Base-by-base conservation (phyloP, 2,888 invertebrate species). In the Epirrhoe alternata region DNA sequence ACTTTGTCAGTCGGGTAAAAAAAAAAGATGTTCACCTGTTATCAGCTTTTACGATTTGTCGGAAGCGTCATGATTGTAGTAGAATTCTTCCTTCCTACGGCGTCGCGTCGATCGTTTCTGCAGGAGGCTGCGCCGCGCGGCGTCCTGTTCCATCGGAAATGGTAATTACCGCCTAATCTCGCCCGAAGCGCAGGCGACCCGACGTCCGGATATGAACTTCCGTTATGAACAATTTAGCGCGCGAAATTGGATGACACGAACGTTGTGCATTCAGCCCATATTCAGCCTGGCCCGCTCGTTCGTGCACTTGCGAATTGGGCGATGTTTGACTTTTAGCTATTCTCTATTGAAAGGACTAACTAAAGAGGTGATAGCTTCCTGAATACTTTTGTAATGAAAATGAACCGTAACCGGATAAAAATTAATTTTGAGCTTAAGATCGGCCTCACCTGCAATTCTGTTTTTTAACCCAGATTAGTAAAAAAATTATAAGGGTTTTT, bases 211-310 rank as follows among this genome's bases (percentile, higher is more conserved):
- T 96, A 96, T 96, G 96, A 96, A 96, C 95, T 96, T 96, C 96
- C 96, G 96, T 96, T 96, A 95, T 95, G 96, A 96, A 96, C 96
- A 96, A 96, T 96, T 96, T 96, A 94, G 94, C 93, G 88, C 89
- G 92, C 94, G 94, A 94, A 94, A 95, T 94, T 94, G 94, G 94
- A 94, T 94, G 91, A 83, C 86, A 68, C 86, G 84, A 81, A 85
- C 86, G 85, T 76, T 86, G 83, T 85, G 89, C 86, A 90, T 90
- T 89, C 88, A 90, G 81, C 80, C 81, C 82, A 80, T 84, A 89
- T 90, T 88, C 88, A 90, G 80, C 81, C 80, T 82, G 79, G 81
- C 77, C 75, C 76, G 82, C 47, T 33, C 50, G 8, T 42, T 61
- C 49, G 56, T 51, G 47, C 47, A 6, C 47, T 47, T 6, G 47